Evolutionary conservation across 2,797 vertebrate genomes (phyloP), one percentile per base, ranked within the genome.

Genomic region (Crotalus adamanteus): DNA sequence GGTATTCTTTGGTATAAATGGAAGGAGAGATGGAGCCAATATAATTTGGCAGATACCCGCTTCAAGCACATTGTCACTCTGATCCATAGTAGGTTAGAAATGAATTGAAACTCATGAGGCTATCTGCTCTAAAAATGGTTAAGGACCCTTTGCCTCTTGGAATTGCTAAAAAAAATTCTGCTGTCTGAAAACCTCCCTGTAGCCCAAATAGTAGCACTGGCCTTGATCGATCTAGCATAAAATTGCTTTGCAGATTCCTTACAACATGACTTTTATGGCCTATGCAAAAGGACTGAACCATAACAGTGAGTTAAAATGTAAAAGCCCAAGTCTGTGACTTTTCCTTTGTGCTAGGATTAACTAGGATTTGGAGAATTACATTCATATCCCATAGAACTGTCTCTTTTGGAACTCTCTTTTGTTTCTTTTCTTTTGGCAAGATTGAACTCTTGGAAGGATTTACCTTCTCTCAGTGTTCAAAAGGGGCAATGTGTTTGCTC

Each of bases 401-500:
- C 73, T 78, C 73, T 47, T 78, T 78, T 78, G 37, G 37, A 78
- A 37, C 42, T 78, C 37, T 78, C 73, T 47, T 78, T 78, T 16
- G 13, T n/a, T 31, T 78, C 31, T 92, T 47, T 14, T 53, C 12
- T 53, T 87, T 87, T 26, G 20, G 69, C 51, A 37, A 3, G 9
- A 7, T 31, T 88, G 65, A 47, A n/a, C 86, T 91, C 1, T 0
- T 11, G 28, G 7, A 51, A 73, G 7, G 3, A 2, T 78, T 93
- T 92, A 4, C 86, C 69, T 94, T 51, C 83, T 87, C 3, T 0
- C 25, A 11, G 13, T 59, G 53, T 22, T 90, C 37, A 57, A 25
- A 63, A 91, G 93, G 69, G 51, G 69, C 57, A 91, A 61, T 31
- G 78, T 83, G 86, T 94, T 91, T 86, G 55, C 1, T 60, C 90